A percentile compares a stretch with the other conserved stretches of the same genome.
Evolutionary conservation across 1,140 invertebrate genomes (phyloP).

Genomic region (Lethocerus indicus): DNA sequence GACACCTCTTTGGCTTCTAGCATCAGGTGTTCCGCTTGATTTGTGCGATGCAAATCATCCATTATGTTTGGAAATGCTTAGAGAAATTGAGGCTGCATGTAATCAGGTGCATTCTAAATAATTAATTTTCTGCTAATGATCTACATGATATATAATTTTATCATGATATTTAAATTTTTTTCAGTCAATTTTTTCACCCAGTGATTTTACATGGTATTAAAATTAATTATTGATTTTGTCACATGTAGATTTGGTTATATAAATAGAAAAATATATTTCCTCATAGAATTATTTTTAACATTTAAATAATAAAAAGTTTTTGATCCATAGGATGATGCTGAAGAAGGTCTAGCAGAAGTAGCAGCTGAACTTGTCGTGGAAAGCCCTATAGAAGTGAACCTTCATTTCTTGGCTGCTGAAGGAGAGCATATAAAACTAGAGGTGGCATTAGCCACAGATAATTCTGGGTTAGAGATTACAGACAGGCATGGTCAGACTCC

Average conservation of each 20-base stretch:
- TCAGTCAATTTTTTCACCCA: not conserved
- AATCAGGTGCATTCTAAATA: constrained; percentile 8
- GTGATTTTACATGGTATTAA: not conserved
- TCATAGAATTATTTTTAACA: no score
- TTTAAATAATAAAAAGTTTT: not conserved
- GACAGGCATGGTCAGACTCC: constrained; percentile 67
- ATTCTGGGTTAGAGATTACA: constrained; percentile 36
- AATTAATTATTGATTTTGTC: not conserved
- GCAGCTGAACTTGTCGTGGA: not conserved
- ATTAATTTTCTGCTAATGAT: not conserved
- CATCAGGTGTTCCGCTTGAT: constrained; percentile 13
- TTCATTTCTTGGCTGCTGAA: constrained; percentile 59
- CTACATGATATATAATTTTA: not conserved
- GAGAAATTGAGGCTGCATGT: constrained; percentile 14
- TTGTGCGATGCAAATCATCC: constrained; percentile 14
- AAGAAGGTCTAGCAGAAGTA: constrained; percentile 9
- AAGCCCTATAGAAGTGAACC: constrained; percentile 17
- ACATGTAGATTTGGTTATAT: no score
- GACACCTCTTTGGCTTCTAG: constrained; percentile 15
- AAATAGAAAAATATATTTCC: no score
- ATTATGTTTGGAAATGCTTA: constrained; percentile 7
- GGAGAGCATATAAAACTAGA: constrained; percentile 45
- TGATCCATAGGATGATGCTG: constrained; percentile 3
- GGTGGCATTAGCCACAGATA: constrained; percentile 38
- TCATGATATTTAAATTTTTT: not conserved